Evolutionary conservation across 2,888 invertebrate species (phyloP).

Genomic region (Drosophila borborema): DNA sequence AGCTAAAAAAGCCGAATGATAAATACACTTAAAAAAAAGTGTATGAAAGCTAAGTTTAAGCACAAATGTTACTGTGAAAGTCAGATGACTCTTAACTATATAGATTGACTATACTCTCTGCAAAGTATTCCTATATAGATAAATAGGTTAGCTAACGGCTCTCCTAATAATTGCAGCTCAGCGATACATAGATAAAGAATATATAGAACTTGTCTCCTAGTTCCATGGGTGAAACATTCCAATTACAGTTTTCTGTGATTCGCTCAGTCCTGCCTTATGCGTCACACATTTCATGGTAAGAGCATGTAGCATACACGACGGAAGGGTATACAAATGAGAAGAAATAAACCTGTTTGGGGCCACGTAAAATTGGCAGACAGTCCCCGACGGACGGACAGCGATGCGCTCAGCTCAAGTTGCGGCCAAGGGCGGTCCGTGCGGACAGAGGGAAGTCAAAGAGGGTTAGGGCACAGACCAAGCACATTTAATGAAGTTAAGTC

Average conservation of each 20-base stretch:
- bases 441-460: not conserved
- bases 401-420: slow-evolving; percentile 13
- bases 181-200: too few relatives aligned
- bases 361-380: slow-evolving; percentile 59
- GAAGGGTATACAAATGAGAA: slow-evolving; percentile 1
- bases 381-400: slow-evolving; percentile 15
- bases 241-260: not conserved
- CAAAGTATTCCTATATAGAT: too few relatives aligned
- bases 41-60: too few relatives aligned
- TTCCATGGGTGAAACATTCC: not conserved
- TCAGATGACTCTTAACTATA: too few relatives aligned
- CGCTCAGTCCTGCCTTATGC: not conserved
- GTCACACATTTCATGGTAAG: not conserved
- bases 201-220: not conserved
- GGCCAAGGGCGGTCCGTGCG: not conserved
- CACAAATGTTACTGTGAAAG: too few relatives aligned
- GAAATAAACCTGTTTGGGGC: slow-evolving; percentile 63
- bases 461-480: slow-evolving; percentile 13
- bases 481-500: slow-evolving; percentile 72
- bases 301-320: not conserved
- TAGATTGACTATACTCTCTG: too few relatives aligned
- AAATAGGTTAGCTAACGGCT: not conserved
- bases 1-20: not conserved
- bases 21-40: slow-evolving; percentile 1
- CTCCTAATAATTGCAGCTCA: too few relatives aligned